A percentile compares a stretch with the other conserved stretches of the same genome.
These are phyloP conservation scores for Bradypus variegatus DNA, from an alignment of 2,797 vertebrate genomes.

Conservation along the genomic window DNA sequence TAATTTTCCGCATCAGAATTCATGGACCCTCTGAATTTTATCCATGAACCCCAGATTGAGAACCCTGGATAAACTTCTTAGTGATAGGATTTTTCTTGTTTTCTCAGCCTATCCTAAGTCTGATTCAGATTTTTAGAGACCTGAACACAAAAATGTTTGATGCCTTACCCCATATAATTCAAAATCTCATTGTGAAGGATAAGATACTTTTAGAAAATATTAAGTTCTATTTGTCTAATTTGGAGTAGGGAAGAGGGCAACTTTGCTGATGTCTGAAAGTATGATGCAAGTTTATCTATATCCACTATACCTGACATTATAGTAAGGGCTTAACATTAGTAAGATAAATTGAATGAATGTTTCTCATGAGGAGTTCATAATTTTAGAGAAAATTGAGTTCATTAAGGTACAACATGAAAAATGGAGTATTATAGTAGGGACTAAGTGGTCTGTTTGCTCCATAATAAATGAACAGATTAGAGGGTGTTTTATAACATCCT, in stretches of 20 bases:
- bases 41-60: not conserved
- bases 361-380: not conserved
- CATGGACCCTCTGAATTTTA: not conserved
- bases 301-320: not conserved
- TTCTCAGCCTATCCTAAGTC: not conserved
- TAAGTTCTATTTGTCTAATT: constrained; percentile 13
- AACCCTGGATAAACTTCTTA: not conserved
- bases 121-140: not conserved
- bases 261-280: not conserved
- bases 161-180: not conserved
- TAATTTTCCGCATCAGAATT: not conserved
- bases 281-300: not conserved
- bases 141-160: not conserved
- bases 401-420: not conserved
- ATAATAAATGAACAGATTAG: not conserved
- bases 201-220: not conserved
- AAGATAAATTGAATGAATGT: not conserved
- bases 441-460: not conserved
- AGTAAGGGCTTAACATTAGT: not conserved
- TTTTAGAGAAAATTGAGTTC: constrained; percentile 9
- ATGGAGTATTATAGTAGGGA: not conserved
- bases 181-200: not conserved
- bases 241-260: not conserved
- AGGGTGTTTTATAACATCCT: not conserved
- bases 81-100: not conserved